Base-by-base conservation (phyloP, 1,140 invertebrate genomes). In the Zaprionus ornatus region DNA sequence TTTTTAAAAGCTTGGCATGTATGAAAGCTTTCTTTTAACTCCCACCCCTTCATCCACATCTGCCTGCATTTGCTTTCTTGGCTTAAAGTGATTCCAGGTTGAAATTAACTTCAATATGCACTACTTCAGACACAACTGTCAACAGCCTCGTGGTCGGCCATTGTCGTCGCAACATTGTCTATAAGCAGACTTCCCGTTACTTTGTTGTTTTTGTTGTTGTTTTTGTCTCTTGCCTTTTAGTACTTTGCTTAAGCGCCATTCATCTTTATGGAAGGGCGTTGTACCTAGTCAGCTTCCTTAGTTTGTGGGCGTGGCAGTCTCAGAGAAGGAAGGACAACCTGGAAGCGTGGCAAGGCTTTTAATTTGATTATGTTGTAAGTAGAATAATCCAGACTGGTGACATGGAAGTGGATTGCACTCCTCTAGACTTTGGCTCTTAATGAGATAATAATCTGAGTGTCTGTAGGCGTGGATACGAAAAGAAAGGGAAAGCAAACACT, bases 91-190 rank as follows among this genome's bases (percentile, higher is more conserved):
- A 13, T 50, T 21, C n/a, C 40, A 23, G 4, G 19, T 13, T 23
- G 45, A 50, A 50, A 23, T 50, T 50, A 23, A 50, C 45, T 50
- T 50, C 12, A 50, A 50, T 45, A 17, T 45, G 40, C 40, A 45
- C 19, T 45, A 45, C 12, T 21, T 50, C 4, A 10, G 10, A 23
- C 19, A 3, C 9, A 13, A 21, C 45, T 50, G 45, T 50, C 45
- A 50, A 50, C 19, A 50, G 19, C 19, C 45, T 50, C 12, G 17
- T 23, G 45, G 45, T 17, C 45, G 45, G 45, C 3, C 40, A 45
- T 45, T 45, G 40, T 45, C 40, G 13, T 37, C 35, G n/a, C 40
- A 45, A 50, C 45, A 50, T 50, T 50, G 45, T 50, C 45, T 50
- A 50, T 50, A 13, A 23, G 19, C 45, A 50, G 45, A 23, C 45